Evolutionary conservation across 2,888 invertebrate species (phyloP), one percentile per base, ranked within the genome.

Genomic region (Odontothrips loti): DNA sequence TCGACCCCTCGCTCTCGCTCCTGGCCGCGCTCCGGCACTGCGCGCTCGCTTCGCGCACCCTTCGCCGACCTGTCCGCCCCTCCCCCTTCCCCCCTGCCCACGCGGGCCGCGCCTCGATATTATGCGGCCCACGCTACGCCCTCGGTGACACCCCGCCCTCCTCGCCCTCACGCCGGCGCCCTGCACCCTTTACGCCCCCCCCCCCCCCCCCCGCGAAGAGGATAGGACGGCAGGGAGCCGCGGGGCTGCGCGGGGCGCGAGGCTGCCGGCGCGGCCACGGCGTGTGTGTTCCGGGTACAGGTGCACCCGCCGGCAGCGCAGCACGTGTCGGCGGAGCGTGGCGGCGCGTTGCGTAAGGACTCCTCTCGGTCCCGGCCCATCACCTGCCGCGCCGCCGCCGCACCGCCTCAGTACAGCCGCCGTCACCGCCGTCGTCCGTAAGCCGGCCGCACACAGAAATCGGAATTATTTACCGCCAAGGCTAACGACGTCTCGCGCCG

Each of bases 291-390:
- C 68, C 68, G 68, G 68, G 68, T 75, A 27, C 68, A 75, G 68
- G 68, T 75, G 68, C 68, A 75, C 23, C 68, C n/a, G 8, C 34
- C 34, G 34, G 34, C 34, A 43, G 34, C 34, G 34, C 34, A 6
- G 34, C 34, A 43, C 34, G 34, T 43, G 34, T n/a, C n/a, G n/a
- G 48, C 63, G 63, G 63, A n/a, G 68, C 23, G 11, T 8, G 68
- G 23, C 27, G 27, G 68, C 23, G 68, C 68, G 68, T 75, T 75
- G 68, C 68, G 68, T 75, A 75, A 75, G 68, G 58, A 58, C 58
- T 11, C 51, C 12, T 15, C 58, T 15, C 34, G 34, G 34, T 43
- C 34, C 3, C 34, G 6, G 34, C 17, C 58, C 17, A n/a, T 4
- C 58, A 58, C 58, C 58, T 6, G 34, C 34, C 34, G 6, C 34